A percentile compares a stretch with the other conserved stretches of the same genome.
Evolutionary conservation across 2,888 invertebrate species (phyloP).

Genomic region (Lasioglossum zephyrum): DNA sequence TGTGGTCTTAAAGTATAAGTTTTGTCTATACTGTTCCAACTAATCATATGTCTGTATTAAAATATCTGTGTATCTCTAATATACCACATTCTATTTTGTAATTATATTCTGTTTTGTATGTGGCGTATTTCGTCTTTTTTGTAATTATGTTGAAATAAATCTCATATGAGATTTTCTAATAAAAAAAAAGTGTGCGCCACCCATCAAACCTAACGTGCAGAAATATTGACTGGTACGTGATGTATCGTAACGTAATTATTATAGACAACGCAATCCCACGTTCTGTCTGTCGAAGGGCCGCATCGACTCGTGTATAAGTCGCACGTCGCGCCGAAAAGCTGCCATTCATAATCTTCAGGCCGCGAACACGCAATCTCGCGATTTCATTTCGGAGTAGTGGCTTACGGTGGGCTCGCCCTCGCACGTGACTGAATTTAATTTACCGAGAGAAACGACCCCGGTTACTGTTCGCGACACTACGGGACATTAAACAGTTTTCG

Average conservation of each 20-base stretch:
- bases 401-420: constrained; percentile 47
- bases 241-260: background rate
- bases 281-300: background rate
- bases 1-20: no score
- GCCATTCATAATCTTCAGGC: constrained; percentile 57
- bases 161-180: no score
- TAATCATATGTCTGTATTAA: no score
- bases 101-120: no score
- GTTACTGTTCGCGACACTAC: constrained; percentile 37
- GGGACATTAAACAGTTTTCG: constrained; percentile 53
- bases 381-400: constrained; percentile 57
- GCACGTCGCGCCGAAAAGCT: constrained; percentile 16
- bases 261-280: background rate
- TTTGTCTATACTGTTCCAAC: no score
- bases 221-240: no score
- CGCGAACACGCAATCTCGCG: constrained; percentile 47
- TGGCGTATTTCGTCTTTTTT: no score
- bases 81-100: no score
- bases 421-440: constrained; percentile 68
- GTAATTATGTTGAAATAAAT: no score
- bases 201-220: no score
- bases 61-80: no score
- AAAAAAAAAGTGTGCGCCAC: no score
- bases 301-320: constrained; percentile 8
- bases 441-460: constrained; percentile 39